Conservation (phyloP, 2,888 invertebrate species). For the Ptychoptera contaminata region DNA sequence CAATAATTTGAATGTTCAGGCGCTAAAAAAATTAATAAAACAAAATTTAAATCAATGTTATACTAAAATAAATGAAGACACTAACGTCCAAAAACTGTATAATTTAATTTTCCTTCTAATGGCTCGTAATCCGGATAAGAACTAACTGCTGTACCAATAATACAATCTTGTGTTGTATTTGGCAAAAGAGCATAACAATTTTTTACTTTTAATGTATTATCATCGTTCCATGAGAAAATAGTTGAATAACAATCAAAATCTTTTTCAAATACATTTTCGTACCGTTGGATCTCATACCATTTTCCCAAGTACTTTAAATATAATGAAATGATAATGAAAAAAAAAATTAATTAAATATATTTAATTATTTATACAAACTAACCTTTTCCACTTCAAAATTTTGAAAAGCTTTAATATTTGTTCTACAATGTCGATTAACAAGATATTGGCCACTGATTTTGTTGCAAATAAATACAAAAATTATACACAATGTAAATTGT, state of each 20-base stretch:
- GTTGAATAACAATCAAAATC: conserved; percentile 2
- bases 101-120: conserved; percentile 3
- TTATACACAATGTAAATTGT: too few relatives aligned
- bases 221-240: not conserved
- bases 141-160: not conserved
- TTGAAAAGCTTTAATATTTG: too few relatives aligned
- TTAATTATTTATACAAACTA: too few relatives aligned
- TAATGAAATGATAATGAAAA: too few relatives aligned
- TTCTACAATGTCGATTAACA: too few relatives aligned
- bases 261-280: conserved; percentile 1
- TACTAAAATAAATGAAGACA: too few relatives aligned
- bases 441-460: too few relatives aligned
- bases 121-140: conserved; percentile 1
- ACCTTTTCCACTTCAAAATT: too few relatives aligned
- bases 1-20: conserved; percentile 1
- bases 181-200: not conserved
- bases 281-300: conserved; percentile 3
- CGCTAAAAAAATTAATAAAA: not conserved
- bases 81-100: not conserved
- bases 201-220: not conserved
- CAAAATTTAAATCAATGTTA: not conserved
- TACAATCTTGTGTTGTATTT: not conserved
- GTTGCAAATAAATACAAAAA: too few relatives aligned
- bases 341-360: too few relatives aligned
- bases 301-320: conserved; percentile 1